phyloP scores from a whole-genome alignment of 2,888 invertebrate species.

The Cyclophora punctaria region DNA sequence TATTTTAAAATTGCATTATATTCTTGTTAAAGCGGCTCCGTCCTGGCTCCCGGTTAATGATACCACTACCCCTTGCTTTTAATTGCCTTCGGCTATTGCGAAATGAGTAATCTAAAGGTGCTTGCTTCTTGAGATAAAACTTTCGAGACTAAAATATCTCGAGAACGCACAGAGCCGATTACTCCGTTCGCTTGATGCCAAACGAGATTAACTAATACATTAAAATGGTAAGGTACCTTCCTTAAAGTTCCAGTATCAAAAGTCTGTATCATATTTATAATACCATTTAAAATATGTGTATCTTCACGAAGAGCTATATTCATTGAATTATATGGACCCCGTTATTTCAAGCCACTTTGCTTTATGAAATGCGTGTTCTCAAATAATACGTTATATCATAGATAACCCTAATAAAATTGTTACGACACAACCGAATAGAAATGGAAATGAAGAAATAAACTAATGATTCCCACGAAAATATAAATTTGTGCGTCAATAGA shows the following conservation, averaged over 20 bases:
- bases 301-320: too few relatives aligned
- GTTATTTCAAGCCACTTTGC: too few relatives aligned
- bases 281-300: too few relatives aligned
- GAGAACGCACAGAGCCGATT: conserved; percentile 19
- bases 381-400: conserved; percentile 10
- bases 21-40: conserved; percentile 68
- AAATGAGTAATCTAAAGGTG: conserved; percentile 72
- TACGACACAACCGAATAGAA: conserved; percentile 30
- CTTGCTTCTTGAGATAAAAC: conserved; percentile 58
- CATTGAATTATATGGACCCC: too few relatives aligned
- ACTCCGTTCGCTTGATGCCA: conserved; percentile 16
- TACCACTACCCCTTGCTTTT: conserved; percentile 73
- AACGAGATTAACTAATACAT: conserved; percentile 11
- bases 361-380: conserved; percentile 4
- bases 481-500: conserved; percentile 57
- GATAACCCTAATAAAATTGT: conserved; percentile 24
- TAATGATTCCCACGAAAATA: conserved; percentile 56
- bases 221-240: conserved; percentile 5
- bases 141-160: conserved; percentile 45
- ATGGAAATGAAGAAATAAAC: conserved; percentile 60
- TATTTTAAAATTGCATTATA: conserved; percentile 76
- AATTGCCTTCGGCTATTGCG: conserved; percentile 72
- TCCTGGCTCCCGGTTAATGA: conserved; percentile 64
- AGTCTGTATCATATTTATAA: too few relatives aligned
- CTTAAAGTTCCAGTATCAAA: too few relatives aligned